Evolutionary conservation across 2,797 vertebrate genomes (phyloP).

Genomic region (Erethizon dorsatum): DNA sequence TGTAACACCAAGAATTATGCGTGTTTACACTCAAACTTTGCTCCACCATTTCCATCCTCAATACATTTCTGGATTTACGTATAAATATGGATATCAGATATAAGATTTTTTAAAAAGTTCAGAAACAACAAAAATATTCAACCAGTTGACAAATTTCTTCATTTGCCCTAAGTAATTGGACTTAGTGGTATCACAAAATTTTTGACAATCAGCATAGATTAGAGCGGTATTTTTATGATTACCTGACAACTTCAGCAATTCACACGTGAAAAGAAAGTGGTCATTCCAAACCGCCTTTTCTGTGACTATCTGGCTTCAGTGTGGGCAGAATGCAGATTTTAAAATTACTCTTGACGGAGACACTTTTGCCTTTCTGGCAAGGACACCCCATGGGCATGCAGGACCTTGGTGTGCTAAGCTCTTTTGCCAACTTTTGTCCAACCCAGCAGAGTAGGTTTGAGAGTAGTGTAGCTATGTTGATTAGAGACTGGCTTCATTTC

Average conservation of each 20-base stretch:
- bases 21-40: neutral
- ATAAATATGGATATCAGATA: neutral
- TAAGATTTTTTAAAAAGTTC: slow-evolving; percentile 6
- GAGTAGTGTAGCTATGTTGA: neutral
- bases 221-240: neutral
- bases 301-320: neutral
- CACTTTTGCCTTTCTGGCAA: neutral
- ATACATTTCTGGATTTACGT: neutral
- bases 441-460: neutral
- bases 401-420: neutral
- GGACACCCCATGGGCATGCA: neutral
- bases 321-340: neutral
- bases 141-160: neutral
- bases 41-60: neutral
- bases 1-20: neutral
- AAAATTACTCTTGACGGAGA: neutral
- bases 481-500: slow-evolving; percentile 44
- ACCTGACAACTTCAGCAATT: neutral
- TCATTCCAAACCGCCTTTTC: neutral
- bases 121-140: slow-evolving; percentile 17
- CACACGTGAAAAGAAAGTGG: neutral
- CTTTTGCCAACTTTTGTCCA: neutral
- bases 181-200: neutral
- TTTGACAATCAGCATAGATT: neutral
- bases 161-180: neutral